Evolutionary conservation across 2,888 invertebrate species (phyloP), one percentile per base, ranked within the genome.

Genomic region (Polydrusus cervinus): DNA sequence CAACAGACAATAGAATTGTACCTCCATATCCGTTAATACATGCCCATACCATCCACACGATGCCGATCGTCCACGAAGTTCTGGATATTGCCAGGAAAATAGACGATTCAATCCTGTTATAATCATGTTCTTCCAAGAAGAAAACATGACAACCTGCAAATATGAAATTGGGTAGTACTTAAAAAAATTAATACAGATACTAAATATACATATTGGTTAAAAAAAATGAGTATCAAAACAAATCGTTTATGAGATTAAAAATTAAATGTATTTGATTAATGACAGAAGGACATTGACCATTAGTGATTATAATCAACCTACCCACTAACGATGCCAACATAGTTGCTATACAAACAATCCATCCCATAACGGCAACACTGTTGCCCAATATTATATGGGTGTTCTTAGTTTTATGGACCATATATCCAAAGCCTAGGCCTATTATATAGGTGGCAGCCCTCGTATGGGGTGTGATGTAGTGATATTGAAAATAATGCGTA

Each of bases 31-130:
- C 89, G 65, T 87, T 84, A n/a, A 86, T 84, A 77, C 89, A 89
- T 25, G 89, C 88, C 81, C 88, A 88, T 38, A 90, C 86, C 7
- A 90, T 85, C 90, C 90, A 90, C n/a, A 84, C 84, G 14, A 90
- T 79, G 3, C 87, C 87, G 2, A 87, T 68, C 0, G 87, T 85
- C 90, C 90, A 90, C 13, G 86, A 84, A 10, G 88, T 86, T 72
- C 88, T 83, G 34, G 86, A 84, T 43, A 88, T 78, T 3, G 87
- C 84, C 40, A 88, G 81, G 79, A 88, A 90, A 40, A 86, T 71
- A 13, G 85, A 82, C 55, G 86, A 85, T 78, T 84, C 85, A 62
- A 82, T 71, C 38, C 79, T 75, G 71, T 86, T 83, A 75, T 86
- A 87, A 0, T 80, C 79, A 69, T 86, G 86, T 40, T 81, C 76